A percentile compares a stretch with the other conserved stretches of the same genome.
Conservation (phyloP, 2,888 invertebrate genomes). For the Graphium colonna region DNA sequence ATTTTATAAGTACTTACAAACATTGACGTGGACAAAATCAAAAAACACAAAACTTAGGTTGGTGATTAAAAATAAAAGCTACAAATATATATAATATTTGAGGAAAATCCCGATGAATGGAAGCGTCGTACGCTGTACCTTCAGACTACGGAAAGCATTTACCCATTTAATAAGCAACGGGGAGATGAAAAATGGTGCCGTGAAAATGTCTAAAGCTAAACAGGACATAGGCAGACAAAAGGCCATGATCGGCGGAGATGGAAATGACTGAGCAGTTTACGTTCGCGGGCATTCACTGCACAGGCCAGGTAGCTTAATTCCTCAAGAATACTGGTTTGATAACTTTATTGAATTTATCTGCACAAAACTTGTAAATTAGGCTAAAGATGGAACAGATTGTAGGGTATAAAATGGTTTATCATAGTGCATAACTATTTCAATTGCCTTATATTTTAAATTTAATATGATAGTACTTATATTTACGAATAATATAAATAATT, state of each 20-base stretch:
- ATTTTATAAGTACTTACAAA: too few relatives aligned
- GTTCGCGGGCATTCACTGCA: constrained; percentile 6
- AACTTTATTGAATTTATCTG: too few relatives aligned
- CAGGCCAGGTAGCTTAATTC: too few relatives aligned
- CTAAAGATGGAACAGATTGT: too few relatives aligned
- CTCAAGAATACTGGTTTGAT: too few relatives aligned
- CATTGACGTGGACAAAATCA: too few relatives aligned
- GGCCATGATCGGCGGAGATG: constrained; percentile 19
- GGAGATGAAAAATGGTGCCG: constrained; percentile 17
- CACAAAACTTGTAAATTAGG: too few relatives aligned
- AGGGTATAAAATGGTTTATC: too few relatives aligned
- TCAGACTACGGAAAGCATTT: constrained; percentile 2
- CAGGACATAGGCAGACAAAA: constrained; percentile 16
- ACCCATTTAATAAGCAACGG: constrained; percentile 8
- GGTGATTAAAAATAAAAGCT: background rate
- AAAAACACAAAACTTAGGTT: background rate
- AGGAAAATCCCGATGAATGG: background rate
- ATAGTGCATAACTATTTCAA: too few relatives aligned
- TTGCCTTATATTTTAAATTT: too few relatives aligned
- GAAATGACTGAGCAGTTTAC: constrained; percentile 16
- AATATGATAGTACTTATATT: too few relatives aligned
- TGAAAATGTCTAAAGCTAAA: constrained; percentile 17
- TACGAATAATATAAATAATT: too few relatives aligned
- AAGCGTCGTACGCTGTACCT: background rate
- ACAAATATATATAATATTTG: background rate